A percentile compares a stretch with the other conserved stretches of the same genome.
phyloP scores from a whole-genome alignment of 2,888 invertebrate species.

The Coremacera marginata region DNA sequence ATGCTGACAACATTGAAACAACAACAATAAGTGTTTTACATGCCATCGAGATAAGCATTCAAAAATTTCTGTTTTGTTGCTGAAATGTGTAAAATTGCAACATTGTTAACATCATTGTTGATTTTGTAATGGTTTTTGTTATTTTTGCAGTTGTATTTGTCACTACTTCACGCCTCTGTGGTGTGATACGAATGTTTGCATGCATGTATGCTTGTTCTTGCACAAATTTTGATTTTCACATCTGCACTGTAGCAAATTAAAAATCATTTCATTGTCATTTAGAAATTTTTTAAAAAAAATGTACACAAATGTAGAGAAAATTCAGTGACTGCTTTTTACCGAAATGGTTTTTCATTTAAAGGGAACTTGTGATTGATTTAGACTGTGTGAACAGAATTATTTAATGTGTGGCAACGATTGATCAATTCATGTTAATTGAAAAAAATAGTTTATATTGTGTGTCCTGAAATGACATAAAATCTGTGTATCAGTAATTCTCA shows the following conservation, averaged over 20 bases:
- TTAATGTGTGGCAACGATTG: no score
- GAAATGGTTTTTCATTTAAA: no score
- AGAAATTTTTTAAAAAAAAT: not conserved
- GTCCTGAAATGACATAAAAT: no score
- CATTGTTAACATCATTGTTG: constrained; percentile 7
- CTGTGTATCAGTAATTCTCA: no score
- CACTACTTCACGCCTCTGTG: not conserved
- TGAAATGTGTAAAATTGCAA: constrained; percentile 26
- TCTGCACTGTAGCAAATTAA: no score
- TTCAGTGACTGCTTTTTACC: no score
- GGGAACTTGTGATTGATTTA: no score
- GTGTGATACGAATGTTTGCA: not conserved
- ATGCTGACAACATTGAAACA: constrained; percentile 22
- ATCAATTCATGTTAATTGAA: no score
- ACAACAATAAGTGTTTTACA: constrained; percentile 32
- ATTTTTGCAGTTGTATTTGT: not conserved
- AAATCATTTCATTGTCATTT: not conserved
- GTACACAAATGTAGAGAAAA: no score
- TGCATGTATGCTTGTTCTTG: not conserved
- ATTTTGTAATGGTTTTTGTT: constrained; percentile 5
- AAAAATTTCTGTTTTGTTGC: not conserved
- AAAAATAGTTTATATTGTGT: no score
- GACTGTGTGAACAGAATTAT: no score
- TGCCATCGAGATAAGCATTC: constrained; percentile 41
- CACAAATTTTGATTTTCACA: not conserved